Evolutionary conservation across 2,888 invertebrate genomes (phyloP), one percentile per base, ranked within the genome.

Genomic region (Mesochorus sp.): DNA sequence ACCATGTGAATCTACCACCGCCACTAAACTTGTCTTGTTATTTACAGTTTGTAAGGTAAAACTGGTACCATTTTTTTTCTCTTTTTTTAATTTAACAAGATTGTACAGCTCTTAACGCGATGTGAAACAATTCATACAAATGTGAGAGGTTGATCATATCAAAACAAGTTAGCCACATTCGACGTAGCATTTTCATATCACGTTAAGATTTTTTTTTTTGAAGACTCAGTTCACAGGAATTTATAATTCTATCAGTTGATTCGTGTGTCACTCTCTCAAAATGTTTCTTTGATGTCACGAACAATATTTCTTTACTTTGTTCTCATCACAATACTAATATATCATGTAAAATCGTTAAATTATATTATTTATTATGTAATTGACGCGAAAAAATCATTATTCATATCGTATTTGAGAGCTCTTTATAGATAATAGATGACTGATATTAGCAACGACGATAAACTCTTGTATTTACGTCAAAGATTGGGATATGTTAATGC

Each of bases 1-100:
- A 74, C 24, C 70, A 61, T 59, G 68, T 42, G 64, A 70, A 74
- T 74, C 70, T 66, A 61, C 57, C 70, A 66, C 74, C 47, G 8
- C n/a, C n/a, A n/a, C n/a, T n/a, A 59, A 51, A 34, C 59, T 62
- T 21, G 12, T 64, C 47, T 14, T 44, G 49, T 74, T 74, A 78
- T 74, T 78, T 70, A 74, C 66, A 78, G 64, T 68, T 53, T 70
- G 6, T 61, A 28, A 44, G 34, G 47, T 59, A 17, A n/a, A 12
- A 31, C 24, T 3, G n/a, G 8, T 28, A 12, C 31, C 31, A 31
- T 28, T 12, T 26, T 61, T 34, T 24, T 24, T 17, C 1, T 5
- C 19, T 10, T 42, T 31, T 5, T 2, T 47, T 34, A n/a, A 12
- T n/a, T 28, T 8, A 39, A 26, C 12, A n/a, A 37, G 19, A 61